phyloP scores from a whole-genome alignment of 2,888 invertebrate species.

The Zaprionus obscuricornis region DNA sequence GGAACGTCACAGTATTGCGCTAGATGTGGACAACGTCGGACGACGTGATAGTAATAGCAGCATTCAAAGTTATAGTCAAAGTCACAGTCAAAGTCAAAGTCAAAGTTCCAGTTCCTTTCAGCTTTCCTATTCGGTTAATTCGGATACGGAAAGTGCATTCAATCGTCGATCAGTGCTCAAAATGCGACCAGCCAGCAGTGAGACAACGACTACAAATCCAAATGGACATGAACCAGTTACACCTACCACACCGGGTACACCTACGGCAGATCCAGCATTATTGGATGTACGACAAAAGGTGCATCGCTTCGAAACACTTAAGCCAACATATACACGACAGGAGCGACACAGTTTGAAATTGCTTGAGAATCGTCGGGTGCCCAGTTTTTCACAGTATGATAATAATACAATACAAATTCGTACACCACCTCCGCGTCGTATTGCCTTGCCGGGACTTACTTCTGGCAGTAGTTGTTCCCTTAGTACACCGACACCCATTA shows the following conservation, averaged over 20 bases:
- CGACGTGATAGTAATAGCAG: conserved; percentile 48
- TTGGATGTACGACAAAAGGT: conserved; percentile 78
- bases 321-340: conserved; percentile 50
- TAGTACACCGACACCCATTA: conserved; percentile 39
- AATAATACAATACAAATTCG: neutral
- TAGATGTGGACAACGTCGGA: conserved; percentile 47
- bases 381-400: conserved; percentile 43
- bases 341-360: conserved; percentile 62
- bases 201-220: neutral
- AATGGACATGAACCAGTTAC: neutral
- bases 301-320: conserved; percentile 75
- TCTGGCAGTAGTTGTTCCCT: conserved; percentile 32
- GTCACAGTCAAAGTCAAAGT: too few relatives aligned
- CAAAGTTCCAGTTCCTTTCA: conserved; percentile 73
- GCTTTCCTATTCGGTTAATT: conserved; percentile 79
- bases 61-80: too few relatives aligned
- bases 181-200: conserved; percentile 59
- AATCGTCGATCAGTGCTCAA: conserved; percentile 71
- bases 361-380: conserved; percentile 56
- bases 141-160: conserved; percentile 79
- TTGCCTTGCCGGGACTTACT: conserved; percentile 51
- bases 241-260: conserved; percentile 27
- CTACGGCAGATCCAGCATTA: conserved; percentile 69
- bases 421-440: conserved; percentile 54
- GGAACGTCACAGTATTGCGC: conserved; percentile 44